A percentile compares a stretch with the other conserved stretches of the same genome.
phyloP scores from a whole-genome alignment of 2,113 vertebrate genomes.

The Vombatus ursinus region DNA sequence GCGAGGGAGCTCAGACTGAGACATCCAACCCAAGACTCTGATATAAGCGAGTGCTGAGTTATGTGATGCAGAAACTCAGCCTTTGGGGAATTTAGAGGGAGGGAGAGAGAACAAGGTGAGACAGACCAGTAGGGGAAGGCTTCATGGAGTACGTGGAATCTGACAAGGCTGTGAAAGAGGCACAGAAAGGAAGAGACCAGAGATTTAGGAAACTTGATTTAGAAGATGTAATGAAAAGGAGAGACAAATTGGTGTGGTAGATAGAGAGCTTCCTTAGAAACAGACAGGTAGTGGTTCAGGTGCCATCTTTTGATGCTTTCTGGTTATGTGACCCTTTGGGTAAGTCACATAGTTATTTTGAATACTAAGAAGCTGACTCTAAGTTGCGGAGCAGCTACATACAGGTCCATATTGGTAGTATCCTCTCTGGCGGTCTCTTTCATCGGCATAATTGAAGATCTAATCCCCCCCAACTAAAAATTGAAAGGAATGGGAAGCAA shows the following conservation, averaged over 20 bases:
- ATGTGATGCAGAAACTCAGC: constrained; percentile 5
- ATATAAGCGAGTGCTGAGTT: neutral
- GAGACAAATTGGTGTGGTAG: neutral
- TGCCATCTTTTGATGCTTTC: neutral
- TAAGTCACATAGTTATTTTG: neutral
- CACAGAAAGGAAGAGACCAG: neutral
- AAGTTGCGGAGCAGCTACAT: neutral
- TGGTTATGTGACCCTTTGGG: neutral
- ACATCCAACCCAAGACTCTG: neutral
- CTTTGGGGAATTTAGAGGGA: neutral
- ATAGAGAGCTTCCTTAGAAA: neutral
- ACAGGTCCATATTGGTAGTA: neutral
- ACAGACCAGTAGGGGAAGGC: neutral
- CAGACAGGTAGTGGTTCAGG: neutral
- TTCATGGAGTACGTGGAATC: neutral
- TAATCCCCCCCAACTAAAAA: neutral
- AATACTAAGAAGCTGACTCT: neutral
- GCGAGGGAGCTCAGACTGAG: neutral
- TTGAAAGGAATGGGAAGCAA: neutral
- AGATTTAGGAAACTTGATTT: neutral
- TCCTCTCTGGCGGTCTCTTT: neutral
- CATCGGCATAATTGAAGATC: neutral
- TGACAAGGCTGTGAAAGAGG: neutral
- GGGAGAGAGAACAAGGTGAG: neutral
- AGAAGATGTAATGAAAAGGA: neutral